Conservation (phyloP, 64 coral and sea anemone genomes). For the Anthopleura sola region DNA sequence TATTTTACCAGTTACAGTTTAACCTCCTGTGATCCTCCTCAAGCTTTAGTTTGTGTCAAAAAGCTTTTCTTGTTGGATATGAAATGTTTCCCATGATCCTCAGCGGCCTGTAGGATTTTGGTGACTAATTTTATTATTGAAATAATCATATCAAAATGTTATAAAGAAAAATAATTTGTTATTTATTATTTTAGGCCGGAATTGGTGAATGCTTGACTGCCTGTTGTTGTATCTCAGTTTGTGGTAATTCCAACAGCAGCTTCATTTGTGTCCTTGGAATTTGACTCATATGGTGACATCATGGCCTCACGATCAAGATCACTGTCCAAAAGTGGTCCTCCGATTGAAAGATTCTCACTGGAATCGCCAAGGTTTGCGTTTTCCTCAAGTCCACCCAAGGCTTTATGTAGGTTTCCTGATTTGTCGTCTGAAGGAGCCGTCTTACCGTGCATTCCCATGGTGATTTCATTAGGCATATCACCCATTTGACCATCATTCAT, state of each 20-base stretch:
- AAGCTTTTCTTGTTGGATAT: no score
- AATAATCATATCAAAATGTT: no score
- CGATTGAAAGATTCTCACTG: neutral
- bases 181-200: neutral
- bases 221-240: neutral
- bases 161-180: neutral
- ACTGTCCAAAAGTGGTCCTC: conserved; percentile 26
- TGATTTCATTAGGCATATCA: neutral
- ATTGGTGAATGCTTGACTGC: neutral
- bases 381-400: conserved; percentile 2
- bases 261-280: conserved; percentile 52
- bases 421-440: neutral
- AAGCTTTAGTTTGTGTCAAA: no score
- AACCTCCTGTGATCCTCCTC: no score
- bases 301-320: conserved; percentile 65
- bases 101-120: no score
- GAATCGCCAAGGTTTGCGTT: conserved; percentile 10
- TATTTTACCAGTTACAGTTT: no score
- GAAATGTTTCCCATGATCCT: no score
- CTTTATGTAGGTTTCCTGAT: neutral
- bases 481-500: conserved; percentile 15
- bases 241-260: conserved; percentile 32
- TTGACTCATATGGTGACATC: conserved; percentile 67
- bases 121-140: no score
- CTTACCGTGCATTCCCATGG: conserved; percentile 19